A percentile compares a stretch with the other conserved stretches of the same genome.
phyloP scores from a whole-genome alignment of 37 sponge, comb jelly and placozoan species.

The Dysidea cf. avara region DNA sequence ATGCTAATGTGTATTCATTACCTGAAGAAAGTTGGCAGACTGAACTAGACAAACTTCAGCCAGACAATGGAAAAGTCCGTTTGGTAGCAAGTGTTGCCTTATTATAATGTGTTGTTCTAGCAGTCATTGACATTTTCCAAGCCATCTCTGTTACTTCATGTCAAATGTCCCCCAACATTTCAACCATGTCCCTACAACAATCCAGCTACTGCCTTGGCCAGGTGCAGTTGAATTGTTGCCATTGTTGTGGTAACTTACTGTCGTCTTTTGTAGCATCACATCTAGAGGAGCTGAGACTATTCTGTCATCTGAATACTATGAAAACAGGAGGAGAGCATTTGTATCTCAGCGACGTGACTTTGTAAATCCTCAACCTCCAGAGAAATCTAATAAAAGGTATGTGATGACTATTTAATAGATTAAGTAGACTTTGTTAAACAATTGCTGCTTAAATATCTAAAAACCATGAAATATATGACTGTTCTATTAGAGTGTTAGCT shows the following conservation, averaged over 20 bases:
- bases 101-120: no score
- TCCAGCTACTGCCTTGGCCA: constrained; percentile 33
- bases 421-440: neutral
- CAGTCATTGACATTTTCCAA: constrained; percentile 10
- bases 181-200: constrained; percentile 14
- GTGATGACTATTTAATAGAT: neutral
- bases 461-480: no score
- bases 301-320: constrained; percentile 28
- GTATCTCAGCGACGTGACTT: constrained; percentile 14
- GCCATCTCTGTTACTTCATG: constrained; percentile 12
- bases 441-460: no score
- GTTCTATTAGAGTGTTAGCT: no score
- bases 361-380: neutral
- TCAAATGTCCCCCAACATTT: constrained; percentile 17
- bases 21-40: no score
- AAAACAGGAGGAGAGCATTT: constrained; percentile 44
- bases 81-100: no score
- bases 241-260: neutral
- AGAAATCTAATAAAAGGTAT: neutral
- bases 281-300: constrained; percentile 42
- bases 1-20: no score
- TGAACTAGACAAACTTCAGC: no score
- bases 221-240: neutral
- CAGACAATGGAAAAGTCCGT: no score
- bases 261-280: neutral